Conservation (phyloP, 37 sponge, comb jelly and placozoan species). For the Beroe ovata region DNA sequence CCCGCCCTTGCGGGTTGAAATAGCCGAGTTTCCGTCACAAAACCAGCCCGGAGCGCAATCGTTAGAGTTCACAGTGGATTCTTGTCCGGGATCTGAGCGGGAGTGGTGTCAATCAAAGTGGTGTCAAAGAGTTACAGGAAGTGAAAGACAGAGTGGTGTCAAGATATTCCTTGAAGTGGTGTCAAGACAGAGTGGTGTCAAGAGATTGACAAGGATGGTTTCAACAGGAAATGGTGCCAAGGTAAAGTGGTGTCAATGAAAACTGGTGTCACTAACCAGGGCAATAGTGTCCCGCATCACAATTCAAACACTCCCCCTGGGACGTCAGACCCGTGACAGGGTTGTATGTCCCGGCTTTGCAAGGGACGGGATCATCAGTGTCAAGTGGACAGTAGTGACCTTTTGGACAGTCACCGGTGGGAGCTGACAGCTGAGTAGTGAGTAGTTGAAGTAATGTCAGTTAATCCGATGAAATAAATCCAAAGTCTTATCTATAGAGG, state of each 20-base stretch:
- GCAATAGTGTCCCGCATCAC: slow-evolving; percentile 67
- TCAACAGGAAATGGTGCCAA: no score
- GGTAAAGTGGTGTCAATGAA: no score
- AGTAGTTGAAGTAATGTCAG: background rate
- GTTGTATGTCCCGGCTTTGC: slow-evolving; percentile 64
- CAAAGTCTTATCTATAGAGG: no score
- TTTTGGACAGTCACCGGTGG: slow-evolving; percentile 33
- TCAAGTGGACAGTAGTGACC: slow-evolving; percentile 69
- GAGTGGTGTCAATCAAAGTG: no score
- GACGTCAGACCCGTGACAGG: background rate
- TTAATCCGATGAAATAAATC: no score
- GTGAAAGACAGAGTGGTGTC: background rate
- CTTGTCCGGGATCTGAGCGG: background rate
- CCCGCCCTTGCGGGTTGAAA: background rate
- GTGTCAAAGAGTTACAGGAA: no score
- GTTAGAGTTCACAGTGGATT: background rate
- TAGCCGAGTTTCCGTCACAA: slow-evolving; percentile 11
- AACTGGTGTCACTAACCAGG: slow-evolving; percentile 23
- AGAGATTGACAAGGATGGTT: no score
- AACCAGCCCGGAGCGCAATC: slow-evolving; percentile 11
- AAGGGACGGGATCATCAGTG: background rate
- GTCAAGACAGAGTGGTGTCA: no score
- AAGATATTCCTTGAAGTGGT: no score
- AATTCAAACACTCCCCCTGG: background rate
- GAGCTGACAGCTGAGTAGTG: background rate